Evolutionary conservation across 2,113 vertebrate species (phyloP).

Genomic region (Brienomyrus brachyistius): DNA sequence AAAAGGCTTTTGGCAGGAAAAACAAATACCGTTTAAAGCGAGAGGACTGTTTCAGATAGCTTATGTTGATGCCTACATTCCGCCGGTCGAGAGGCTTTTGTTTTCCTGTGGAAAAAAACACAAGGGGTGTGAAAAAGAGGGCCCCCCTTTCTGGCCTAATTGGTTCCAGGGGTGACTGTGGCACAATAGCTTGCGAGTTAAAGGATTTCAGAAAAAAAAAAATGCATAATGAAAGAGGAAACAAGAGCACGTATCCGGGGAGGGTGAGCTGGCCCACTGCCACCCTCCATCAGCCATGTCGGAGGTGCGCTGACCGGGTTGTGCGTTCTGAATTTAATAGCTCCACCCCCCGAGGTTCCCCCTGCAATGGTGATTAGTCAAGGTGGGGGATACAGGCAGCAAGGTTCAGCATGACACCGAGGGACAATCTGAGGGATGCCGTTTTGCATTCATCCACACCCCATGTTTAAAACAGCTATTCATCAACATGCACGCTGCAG

Average conservation of each 20-base stretch:
- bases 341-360: neutral
- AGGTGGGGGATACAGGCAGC: constrained; percentile 18
- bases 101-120: neutral
- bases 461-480: neutral
- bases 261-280: neutral
- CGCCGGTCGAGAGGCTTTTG: neutral
- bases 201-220: neutral
- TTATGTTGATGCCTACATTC: neutral
- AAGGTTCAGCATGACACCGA: neutral
- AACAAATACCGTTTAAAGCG: neutral
- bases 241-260: neutral
- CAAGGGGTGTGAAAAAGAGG: neutral
- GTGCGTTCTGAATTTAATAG: neutral
- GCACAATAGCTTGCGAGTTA: neutral
- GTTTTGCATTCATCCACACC: neutral
- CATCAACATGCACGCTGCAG: neutral
- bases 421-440: neutral
- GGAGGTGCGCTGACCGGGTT: neutral
- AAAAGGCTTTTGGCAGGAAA: neutral
- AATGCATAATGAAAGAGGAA: neutral
- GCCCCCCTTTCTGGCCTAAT: neutral
- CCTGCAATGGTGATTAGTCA: neutral
- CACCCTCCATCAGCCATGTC: neutral
- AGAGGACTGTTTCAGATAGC: neutral
- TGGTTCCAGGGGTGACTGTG: constrained; percentile 14